These are phyloP conservation scores for Lytechinus pictus DNA, from an alignment of 35 echinoderm and acorn worm genomes.

Conservation along the genomic window DNA sequence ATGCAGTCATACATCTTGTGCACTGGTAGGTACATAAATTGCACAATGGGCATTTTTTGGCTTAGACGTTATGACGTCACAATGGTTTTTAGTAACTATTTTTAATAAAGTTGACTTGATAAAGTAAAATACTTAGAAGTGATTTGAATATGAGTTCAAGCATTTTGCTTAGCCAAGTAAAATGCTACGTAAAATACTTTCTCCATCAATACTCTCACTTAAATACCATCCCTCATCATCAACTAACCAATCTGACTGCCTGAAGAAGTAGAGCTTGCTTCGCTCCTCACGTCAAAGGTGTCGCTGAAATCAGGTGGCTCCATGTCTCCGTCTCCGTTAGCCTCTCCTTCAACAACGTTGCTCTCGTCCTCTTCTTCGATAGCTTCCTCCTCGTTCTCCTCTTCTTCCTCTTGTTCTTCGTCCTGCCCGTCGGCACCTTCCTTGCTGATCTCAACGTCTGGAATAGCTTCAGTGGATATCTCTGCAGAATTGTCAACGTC, in stretches of 20 bases:
- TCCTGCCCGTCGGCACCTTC: background rate
- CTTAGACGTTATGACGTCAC: too few species aligned
- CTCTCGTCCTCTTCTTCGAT: conserved; percentile 47
- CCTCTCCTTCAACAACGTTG: conserved; percentile 35
- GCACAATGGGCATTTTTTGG: too few species aligned
- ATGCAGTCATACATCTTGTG: too few species aligned
- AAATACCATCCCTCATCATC: background rate
- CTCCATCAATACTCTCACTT: too few species aligned
- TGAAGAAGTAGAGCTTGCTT: conserved; percentile 79
- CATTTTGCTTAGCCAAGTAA: too few species aligned
- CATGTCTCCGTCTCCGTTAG: conserved; percentile 51
- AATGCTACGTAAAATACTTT: too few species aligned
- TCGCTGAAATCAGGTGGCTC: conserved; percentile 68
- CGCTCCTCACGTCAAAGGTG: conserved; percentile 85
- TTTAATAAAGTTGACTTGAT: too few species aligned
- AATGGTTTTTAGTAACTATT: too few species aligned
- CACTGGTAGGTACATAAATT: too few species aligned
- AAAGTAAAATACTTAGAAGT: too few species aligned
- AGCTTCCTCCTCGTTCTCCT: conserved; percentile 28
- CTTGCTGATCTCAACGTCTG: conserved; percentile 37
- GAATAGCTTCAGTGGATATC: conserved; percentile 12
- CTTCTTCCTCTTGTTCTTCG: conserved; percentile 36
- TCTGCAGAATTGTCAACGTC: conserved; percentile 43
- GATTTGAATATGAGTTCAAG: too few species aligned
- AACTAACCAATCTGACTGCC: background rate